Evolutionary conservation across 2,797 vertebrate species (phyloP).

Genomic region (Aplochiton taeniatus): DNA sequence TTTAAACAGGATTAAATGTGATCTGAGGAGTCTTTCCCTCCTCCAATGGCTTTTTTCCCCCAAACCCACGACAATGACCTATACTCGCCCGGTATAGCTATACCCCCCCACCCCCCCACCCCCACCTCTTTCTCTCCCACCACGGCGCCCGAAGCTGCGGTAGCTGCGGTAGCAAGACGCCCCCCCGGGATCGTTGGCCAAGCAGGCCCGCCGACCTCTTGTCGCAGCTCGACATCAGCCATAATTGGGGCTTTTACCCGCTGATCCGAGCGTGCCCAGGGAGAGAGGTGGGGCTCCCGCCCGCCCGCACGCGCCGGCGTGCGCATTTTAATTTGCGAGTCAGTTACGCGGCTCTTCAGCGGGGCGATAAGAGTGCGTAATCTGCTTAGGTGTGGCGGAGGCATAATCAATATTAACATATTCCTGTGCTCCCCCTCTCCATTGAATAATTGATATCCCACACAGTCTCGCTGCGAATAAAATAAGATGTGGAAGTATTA

Average conservation of each 20-base stretch:
- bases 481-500: slow-evolving; percentile 83
- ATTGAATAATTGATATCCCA: slow-evolving; percentile 83
- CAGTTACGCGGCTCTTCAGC: slow-evolving; percentile 71
- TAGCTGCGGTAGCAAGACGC: too few relatives aligned
- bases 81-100: too few relatives aligned
- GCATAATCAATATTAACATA: slow-evolving; percentile 83
- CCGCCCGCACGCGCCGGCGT: too few relatives aligned
- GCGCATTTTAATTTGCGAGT: slow-evolving; percentile 66
- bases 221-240: slow-evolving; percentile 39
- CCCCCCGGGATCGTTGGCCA: too few relatives aligned
- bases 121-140: neutral
- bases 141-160: too few relatives aligned
- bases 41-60: too few relatives aligned
- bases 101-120: neutral
- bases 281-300: slow-evolving; percentile 10
- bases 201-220: neutral
- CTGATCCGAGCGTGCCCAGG: slow-evolving; percentile 62
- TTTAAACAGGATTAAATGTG: too few relatives aligned
- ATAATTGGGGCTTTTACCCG: slow-evolving; percentile 64
- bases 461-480: slow-evolving; percentile 78
- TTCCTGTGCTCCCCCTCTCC: slow-evolving; percentile 74
- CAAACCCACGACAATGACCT: too few relatives aligned
- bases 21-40: too few relatives aligned
- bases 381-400: slow-evolving; percentile 77
- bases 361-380: slow-evolving; percentile 77